A percentile compares a stretch with the other conserved stretches of the same genome.
Conservation (phyloP, 2,888 invertebrate species). For the Masnerella sp. region DNA sequence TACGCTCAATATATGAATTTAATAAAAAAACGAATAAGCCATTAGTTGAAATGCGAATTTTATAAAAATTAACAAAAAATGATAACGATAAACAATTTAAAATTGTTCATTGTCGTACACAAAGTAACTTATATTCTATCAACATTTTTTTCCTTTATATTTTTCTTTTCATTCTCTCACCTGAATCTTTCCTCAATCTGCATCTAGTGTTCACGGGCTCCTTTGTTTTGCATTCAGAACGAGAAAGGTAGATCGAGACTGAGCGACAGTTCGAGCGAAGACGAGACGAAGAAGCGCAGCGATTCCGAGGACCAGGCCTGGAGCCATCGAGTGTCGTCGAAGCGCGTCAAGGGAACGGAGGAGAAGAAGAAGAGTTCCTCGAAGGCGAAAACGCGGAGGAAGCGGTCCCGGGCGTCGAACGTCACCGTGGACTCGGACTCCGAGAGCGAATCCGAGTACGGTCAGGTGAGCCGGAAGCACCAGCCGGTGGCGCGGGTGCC, state of each 20-base stretch:
- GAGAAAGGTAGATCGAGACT: constrained; percentile 37
- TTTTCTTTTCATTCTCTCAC: too few species aligned
- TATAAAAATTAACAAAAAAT: too few species aligned
- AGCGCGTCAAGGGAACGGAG: constrained; percentile 69
- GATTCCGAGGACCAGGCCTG: constrained; percentile 68
- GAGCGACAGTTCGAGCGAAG: constrained; percentile 70
- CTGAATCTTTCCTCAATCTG: too few species aligned
- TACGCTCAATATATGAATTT: too few species aligned
- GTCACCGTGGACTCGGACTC: constrained; percentile 70
- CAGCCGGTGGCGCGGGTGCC: constrained; percentile 47
- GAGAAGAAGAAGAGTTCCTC: constrained; percentile 73
- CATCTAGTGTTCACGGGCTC: too few species aligned
- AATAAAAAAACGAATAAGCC: too few species aligned
- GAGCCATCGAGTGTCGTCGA: constrained; percentile 65
- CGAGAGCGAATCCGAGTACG: constrained; percentile 72
- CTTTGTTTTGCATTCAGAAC: constrained; percentile 11
- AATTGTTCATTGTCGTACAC: too few species aligned
- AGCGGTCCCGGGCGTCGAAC: constrained; percentile 70
- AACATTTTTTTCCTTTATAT: too few species aligned
- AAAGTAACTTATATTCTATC: too few species aligned
- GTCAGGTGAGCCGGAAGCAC: constrained; percentile 65
- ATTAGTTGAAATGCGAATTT: too few species aligned
- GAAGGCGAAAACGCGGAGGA: constrained; percentile 76
- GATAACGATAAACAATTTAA: too few species aligned
- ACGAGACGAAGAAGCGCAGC: constrained; percentile 62